phyloP scores from a whole-genome alignment of 1,140 invertebrate species.

The Gerris buenoi region DNA sequence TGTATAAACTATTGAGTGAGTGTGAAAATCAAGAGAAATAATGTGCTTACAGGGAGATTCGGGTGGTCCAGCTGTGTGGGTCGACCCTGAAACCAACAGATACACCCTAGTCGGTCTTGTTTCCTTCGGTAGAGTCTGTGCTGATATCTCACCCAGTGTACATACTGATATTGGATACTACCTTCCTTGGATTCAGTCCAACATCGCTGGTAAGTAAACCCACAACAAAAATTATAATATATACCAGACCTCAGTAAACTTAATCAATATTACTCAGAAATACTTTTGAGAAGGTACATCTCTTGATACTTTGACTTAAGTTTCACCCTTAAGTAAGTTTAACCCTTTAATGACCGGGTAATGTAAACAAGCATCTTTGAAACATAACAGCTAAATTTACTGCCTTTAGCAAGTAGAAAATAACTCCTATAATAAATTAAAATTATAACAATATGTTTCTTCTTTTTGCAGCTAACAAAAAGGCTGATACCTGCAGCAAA shows the following conservation, averaged over 20 bases:
- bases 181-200: background rate
- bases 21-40: too few relatives aligned
- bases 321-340: too few relatives aligned
- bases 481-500: background rate
- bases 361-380: too few relatives aligned
- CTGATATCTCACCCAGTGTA: slow-evolving; percentile 1
- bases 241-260: background rate
- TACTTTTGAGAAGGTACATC: too few relatives aligned
- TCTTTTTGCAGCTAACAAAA: background rate
- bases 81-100: background rate
- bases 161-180: background rate
- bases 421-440: too few relatives aligned
- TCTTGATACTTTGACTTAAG: too few relatives aligned
- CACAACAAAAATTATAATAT: too few relatives aligned
- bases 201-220: background rate
- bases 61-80: background rate
- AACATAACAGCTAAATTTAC: too few relatives aligned
- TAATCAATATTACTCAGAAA: background rate
- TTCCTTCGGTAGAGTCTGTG: background rate
- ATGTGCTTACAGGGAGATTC: background rate
- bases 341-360: too few relatives aligned
- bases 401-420: too few relatives aligned
- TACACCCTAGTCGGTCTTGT: slow-evolving; percentile 1
- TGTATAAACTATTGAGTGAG: too few relatives aligned
- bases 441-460: too few relatives aligned